Conservation (phyloP, 2,888 invertebrate species). For the Theristus sp. region DNA sequence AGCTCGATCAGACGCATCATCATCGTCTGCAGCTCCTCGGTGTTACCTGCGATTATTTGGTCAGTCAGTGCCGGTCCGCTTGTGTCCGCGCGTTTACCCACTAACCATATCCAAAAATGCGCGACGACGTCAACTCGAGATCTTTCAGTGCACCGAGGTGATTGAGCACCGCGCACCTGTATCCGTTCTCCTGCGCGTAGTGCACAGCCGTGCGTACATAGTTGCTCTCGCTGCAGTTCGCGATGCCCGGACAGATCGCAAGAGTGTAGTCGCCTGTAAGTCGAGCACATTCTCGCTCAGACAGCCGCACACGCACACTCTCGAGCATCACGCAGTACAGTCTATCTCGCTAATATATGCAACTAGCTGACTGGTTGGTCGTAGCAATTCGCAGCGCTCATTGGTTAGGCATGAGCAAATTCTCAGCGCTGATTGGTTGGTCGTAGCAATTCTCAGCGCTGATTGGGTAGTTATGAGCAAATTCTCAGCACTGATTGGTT, state of each 20-base stretch:
- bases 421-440: no score
- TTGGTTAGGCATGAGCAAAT: no score
- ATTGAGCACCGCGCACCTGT: slow-evolving; percentile 75
- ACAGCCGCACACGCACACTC: no score
- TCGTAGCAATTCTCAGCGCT: no score
- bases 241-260: slow-evolving; percentile 74
- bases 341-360: no score
- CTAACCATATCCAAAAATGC: slow-evolving; percentile 77
- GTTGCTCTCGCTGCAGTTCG: slow-evolving; percentile 78
- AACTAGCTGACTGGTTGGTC: no score
- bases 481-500: no score
- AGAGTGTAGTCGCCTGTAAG: slow-evolving; percentile 52
- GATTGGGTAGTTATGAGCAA: no score
- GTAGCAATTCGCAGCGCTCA: no score
- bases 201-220: slow-evolving; percentile 82
- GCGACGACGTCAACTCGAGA: slow-evolving; percentile 62
- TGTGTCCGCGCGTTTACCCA: neutral
- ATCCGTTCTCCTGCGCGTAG: slow-evolving; percentile 73
- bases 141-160: slow-evolving; percentile 72
- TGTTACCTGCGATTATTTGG: slow-evolving; percentile 59
- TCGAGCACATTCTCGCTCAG: neutral
- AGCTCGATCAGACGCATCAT: slow-evolving; percentile 50
- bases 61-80: neutral
- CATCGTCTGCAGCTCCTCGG: slow-evolving; percentile 70
- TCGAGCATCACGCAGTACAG: no score